phyloP scores from a whole-genome alignment of 2,113 vertebrate species.

The Oplegnathus fasciatus region DNA sequence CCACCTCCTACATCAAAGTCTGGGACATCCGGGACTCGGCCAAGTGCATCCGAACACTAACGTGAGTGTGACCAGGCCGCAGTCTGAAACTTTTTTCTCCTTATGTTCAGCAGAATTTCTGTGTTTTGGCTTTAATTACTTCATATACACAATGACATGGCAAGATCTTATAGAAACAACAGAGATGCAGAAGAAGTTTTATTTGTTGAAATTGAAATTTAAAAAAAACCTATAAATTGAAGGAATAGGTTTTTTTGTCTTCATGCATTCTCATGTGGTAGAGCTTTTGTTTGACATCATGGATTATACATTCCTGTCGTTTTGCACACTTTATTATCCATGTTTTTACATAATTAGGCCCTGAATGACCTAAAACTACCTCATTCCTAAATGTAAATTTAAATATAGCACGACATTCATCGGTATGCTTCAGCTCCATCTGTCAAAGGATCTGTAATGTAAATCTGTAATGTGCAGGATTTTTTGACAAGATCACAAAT shows the following conservation, averaged over 20 bases:
- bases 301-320: too few relatives aligned
- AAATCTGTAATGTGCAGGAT: neutral
- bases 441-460: neutral
- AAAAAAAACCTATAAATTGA: too few relatives aligned
- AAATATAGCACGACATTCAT: too few relatives aligned
- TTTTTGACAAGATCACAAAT: neutral
- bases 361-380: too few relatives aligned
- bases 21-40: constrained; percentile 99
- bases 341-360: too few relatives aligned
- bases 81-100: neutral
- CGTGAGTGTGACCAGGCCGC: constrained; percentile 86
- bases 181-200: neutral
- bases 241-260: too few relatives aligned
- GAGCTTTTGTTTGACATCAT: too few relatives aligned
- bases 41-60: constrained; percentile 94
- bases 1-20: constrained; percentile 97
- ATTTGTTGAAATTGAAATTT: neutral
- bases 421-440: neutral
- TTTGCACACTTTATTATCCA: too few relatives aligned
- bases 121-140: neutral
- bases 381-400: too few relatives aligned
- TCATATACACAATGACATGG: neutral
- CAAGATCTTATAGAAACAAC: too few relatives aligned
- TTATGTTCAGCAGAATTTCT: neutral
- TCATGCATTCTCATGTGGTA: too few relatives aligned